These are phyloP conservation scores for Drosophila guanche DNA, from an alignment of 1,140 invertebrate species.

Conservation along the genomic window DNA sequence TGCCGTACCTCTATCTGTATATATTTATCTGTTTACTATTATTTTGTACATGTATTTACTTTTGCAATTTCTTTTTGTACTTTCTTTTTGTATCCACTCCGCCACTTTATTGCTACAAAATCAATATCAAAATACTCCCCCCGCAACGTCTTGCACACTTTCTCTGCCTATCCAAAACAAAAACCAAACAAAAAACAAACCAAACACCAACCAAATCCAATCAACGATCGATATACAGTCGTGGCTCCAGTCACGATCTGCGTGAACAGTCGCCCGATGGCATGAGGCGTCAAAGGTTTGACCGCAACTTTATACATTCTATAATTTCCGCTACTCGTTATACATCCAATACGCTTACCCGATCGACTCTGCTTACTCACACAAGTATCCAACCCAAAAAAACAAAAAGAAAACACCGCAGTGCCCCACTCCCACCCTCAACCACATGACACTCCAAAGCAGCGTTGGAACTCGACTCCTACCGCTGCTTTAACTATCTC, in stretches of 20 bases:
- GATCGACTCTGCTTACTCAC: conserved; percentile 64
- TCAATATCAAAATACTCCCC: conserved; percentile 46
- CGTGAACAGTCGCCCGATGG: conserved; percentile 88
- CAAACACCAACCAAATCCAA: conserved; percentile 51
- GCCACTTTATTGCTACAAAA: conserved; percentile 69
- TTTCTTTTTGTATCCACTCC: conserved; percentile 65
- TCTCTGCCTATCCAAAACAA: conserved; percentile 62
- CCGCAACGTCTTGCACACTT: conserved; percentile 73
- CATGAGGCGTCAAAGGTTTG: conserved; percentile 88
- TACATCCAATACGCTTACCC: conserved; percentile 32
- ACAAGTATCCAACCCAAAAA: conserved; percentile 2
- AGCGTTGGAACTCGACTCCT: too few species aligned
- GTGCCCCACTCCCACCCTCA: not conserved
- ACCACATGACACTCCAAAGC: not conserved
- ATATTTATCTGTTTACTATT: conserved; percentile 39
- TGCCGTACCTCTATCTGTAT: not conserved
- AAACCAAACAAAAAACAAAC: conserved; percentile 21
- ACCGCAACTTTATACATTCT: conserved; percentile 72
- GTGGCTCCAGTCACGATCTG: conserved; percentile 88
- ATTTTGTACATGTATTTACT: conserved; percentile 60
- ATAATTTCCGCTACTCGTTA: conserved; percentile 44
- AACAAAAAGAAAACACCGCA: conserved; percentile 1
- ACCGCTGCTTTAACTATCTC: too few species aligned
- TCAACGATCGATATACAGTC: conserved; percentile 82
- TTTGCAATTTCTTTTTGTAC: conserved; percentile 62